A percentile compares a stretch with the other conserved stretches of the same genome.
Evolutionary conservation across 64 coral and sea anemone genomes (phyloP).

Genomic region (Stichodactyla mertensii): DNA sequence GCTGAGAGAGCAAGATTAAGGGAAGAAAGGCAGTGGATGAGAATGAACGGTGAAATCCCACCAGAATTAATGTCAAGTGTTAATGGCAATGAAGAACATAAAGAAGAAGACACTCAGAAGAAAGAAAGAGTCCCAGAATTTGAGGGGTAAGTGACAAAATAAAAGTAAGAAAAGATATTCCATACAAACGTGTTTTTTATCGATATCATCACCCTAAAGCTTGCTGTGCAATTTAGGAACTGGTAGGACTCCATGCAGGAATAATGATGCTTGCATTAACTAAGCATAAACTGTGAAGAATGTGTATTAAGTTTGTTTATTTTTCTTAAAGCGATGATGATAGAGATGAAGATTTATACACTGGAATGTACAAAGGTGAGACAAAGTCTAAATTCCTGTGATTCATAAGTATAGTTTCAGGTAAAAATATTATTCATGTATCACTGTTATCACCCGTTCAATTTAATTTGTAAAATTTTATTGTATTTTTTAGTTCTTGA

Average conservation of each 20-base stretch:
- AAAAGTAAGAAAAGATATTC: not conserved
- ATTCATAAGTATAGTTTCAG: not conserved
- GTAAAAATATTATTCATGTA: not conserved
- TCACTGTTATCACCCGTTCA: not conserved
- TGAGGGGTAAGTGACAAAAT: not conserved
- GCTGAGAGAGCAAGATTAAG: constrained; percentile 80
- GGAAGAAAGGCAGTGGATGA: constrained; percentile 91
- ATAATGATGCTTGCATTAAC: too few relatives aligned
- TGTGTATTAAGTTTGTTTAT: not conserved
- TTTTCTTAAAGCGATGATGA: constrained; percentile 52
- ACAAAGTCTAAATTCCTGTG: not conserved
- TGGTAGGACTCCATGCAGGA: too few relatives aligned
- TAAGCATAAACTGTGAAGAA: too few relatives aligned
- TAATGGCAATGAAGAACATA: constrained; percentile 56
- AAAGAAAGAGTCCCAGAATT: constrained; percentile 8
- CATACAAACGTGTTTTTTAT: too few relatives aligned
- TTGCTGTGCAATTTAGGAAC: too few relatives aligned
- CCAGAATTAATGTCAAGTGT: constrained; percentile 25
- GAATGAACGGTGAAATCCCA: constrained; percentile 73
- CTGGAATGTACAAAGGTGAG: constrained; percentile 95
- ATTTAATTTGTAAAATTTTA: not conserved
- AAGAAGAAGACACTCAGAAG: constrained; percentile 46
- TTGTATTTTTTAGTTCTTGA: constrained; percentile 61
- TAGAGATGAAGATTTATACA: constrained; percentile 89
- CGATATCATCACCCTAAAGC: too few relatives aligned